These are phyloP conservation scores for Tachina fera DNA, from an alignment of 2,888 invertebrate genomes.

Conservation along the genomic window DNA sequence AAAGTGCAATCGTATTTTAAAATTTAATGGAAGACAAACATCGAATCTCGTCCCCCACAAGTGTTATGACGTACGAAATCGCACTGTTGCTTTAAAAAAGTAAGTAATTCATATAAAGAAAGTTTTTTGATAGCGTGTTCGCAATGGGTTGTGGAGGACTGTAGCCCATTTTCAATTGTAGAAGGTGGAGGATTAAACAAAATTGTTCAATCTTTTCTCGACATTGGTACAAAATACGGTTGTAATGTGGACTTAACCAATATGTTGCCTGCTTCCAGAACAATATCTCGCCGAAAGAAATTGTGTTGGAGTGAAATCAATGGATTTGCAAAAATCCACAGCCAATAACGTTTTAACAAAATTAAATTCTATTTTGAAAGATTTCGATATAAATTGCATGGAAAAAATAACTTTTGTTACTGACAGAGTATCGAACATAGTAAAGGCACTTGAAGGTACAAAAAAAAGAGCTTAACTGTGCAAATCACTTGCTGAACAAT, in stretches of 20 bases:
- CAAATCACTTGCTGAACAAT: too few species aligned
- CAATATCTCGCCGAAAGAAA: constrained; percentile 41
- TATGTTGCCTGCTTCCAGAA: constrained; percentile 51
- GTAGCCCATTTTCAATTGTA: constrained; percentile 36
- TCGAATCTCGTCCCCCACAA: too few species aligned
- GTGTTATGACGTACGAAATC: too few species aligned
- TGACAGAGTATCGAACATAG: constrained; percentile 1
- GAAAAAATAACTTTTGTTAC: neutral
- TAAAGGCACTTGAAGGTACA: neutral
- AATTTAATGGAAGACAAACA: too few species aligned
- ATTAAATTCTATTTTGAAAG: constrained; percentile 6
- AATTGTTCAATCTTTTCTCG: constrained; percentile 40
- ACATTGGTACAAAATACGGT: constrained; percentile 52
- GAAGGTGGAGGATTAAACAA: constrained; percentile 45
- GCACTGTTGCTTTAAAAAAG: constrained; percentile 37
- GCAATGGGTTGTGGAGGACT: constrained; percentile 48
- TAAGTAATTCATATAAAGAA: constrained; percentile 43
- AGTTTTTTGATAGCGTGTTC: constrained; percentile 42
- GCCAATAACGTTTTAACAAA: constrained; percentile 41
- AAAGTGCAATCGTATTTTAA: too few species aligned
- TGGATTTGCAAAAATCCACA: constrained; percentile 57
- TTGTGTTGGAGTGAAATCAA: constrained; percentile 58
- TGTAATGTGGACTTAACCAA: constrained; percentile 41
- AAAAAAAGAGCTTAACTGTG: too few species aligned
- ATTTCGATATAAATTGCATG: neutral